Base-by-base conservation (phyloP, 2,888 invertebrate genomes). In the Scelioninae gen. 1 region DNA sequence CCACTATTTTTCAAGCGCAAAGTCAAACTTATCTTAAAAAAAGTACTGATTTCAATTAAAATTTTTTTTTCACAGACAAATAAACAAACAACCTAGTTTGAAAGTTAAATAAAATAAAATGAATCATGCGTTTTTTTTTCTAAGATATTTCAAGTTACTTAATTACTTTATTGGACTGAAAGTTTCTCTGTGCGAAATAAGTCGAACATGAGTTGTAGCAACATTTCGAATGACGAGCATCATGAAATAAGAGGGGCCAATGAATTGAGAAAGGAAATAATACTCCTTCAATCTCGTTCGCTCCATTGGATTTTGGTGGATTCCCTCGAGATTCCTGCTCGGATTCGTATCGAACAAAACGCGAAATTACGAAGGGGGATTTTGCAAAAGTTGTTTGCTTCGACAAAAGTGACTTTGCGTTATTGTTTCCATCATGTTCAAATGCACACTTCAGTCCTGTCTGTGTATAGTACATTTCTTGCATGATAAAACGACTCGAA, bases 241-340 rank as follows among this genome's bases (percentile, higher is more conserved):
- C 74, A 62, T 56, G 63, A 75, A 62, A 60, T 68, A 63, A 63
- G 58, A 81, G 75, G 55, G 43, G 23, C 11, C 63, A 69, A 75
- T 81, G 69, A 69, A 81, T 81, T 63, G 69, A 16, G 53, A 68
- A 62, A 75, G 80, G 66, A 76, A 82, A 82, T 76, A 76, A 82
- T 76, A 40, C 68, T 65, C 49, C 53, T 76, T 71, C 81, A 66
- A 82, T 76, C 66, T 63, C 71, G 43, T 66, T 38, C 76, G 53
- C 66, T 47, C 51, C 81, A 71, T 76, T 71, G 69, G 56, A 71
- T 71, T 82, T 43, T 81, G 51, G 55, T 53, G 53, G 11, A 71
- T 60, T 43, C 65, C 38, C 60, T 13, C 11, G 60, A 65, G 71
- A 60, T 71, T 13, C 62, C 34, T 58, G 53, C 47, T 49, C 32